Evolutionary conservation across 2,888 invertebrate species (phyloP), one percentile per base, ranked within the genome.

Genomic region (Spodoptera littoralis): DNA sequence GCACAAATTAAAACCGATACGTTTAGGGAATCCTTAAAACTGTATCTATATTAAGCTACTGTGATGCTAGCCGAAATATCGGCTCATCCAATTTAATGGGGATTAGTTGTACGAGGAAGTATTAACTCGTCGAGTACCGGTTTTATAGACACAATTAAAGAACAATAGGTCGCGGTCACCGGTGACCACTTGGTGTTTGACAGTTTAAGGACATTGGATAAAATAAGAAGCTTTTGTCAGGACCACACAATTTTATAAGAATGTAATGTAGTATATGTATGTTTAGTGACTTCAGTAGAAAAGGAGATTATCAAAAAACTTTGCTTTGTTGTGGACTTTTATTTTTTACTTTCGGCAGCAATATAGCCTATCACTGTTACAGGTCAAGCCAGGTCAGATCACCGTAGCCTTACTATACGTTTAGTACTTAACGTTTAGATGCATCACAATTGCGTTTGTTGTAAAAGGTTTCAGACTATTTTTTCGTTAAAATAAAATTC

Each of bases 61-160:
- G 30, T 54, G 43, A 44, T 43, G 45, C 43, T 13, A 36, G 36
- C 9, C 36, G 45, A 44, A 57, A 41, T 72, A 66, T 47, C 18
- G 36, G 68, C 50, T 70, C 30, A 73, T 73, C 73, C 51, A 53
- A 46, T 55, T 66, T 66, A 61, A 72, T 48, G 4, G 42, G 61
- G 67, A 66, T 70, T 61, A 55, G 3, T 42, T 13, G 52, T 53
- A 72, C n/a, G 13, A 43, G 51, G 13, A 13, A 52, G 60, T 36
- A 56, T 69, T 54, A n/a, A n/a, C n/a, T n/a, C n/a, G n/a, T n/a
- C n/a, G n/a, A n/a, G n/a, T n/a, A n/a, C n/a, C n/a, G n/a, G n/a
- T n/a, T n/a, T n/a, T n/a, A n/a, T n/a, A n/a, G n/a, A n/a, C n/a
- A n/a, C n/a, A n/a, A n/a, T n/a, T n/a, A n/a, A n/a, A n/a, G n/a